Conservation (phyloP, 2,113 vertebrate species). For the Spermophilus dauricus region DNA sequence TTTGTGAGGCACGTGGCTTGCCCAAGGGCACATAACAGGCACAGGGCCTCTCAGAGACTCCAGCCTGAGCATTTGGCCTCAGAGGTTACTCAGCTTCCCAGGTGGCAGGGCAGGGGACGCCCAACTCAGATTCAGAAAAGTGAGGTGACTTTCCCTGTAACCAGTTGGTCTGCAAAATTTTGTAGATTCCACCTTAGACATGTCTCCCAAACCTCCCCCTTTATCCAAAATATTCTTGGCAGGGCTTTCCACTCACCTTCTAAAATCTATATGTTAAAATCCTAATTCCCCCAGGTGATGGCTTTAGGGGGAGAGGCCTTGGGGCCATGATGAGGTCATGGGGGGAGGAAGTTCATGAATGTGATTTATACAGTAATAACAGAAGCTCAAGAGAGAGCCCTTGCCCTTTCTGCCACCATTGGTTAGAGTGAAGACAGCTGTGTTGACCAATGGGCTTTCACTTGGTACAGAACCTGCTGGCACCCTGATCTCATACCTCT, state of each 20-base stretch:
- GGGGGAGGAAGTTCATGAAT: not conserved
- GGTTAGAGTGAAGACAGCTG: not conserved
- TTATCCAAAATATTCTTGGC: not conserved
- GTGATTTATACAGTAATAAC: not conserved
- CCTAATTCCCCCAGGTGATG: not conserved
- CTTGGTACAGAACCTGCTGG: too few species aligned
- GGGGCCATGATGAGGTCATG: not conserved
- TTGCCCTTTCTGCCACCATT: not conserved
- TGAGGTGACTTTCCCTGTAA: not conserved
- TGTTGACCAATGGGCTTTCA: not conserved
- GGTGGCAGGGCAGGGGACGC: fast-evolving
- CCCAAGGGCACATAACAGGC: not conserved
- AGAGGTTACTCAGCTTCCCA: not conserved
- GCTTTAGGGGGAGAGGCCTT: not conserved
- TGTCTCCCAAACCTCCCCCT: not conserved
- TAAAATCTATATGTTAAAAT: not conserved
- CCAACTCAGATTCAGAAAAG: not conserved
- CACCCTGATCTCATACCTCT: not conserved
- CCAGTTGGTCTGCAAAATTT: not conserved
- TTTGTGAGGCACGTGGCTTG: fast-evolving
- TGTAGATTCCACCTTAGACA: not conserved
- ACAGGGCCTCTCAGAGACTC: not conserved
- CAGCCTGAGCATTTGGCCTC: too few species aligned
- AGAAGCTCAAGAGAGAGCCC: too few species aligned
- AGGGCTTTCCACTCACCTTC: not conserved